Base-by-base conservation (phyloP, 2,113 vertebrate species). In the Ciconia boyciana region DNA sequence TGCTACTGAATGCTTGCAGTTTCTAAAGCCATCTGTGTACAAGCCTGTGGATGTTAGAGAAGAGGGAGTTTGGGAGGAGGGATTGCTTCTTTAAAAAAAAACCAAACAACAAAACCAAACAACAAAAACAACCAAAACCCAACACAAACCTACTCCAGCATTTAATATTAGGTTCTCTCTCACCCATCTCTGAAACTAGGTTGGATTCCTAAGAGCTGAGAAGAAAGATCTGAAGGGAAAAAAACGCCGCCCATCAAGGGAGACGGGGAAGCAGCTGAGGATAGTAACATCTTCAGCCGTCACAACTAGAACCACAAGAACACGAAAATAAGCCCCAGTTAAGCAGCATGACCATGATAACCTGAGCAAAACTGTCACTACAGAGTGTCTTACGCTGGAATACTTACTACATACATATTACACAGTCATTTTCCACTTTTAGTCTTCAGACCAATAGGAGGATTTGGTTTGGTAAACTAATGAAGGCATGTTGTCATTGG, bases 221-320 rank as follows among this genome's bases (percentile, higher is more conserved):
- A 62, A 41, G 41, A 82, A 92, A 82, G 43, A 68, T n/a, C 18
- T 75, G 49, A 51, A 49, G n/a, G 13, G 9, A 29, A 70, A 49
- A 85, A 36, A 34, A 2, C 0, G 0, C 0, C 21, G 74, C 39
- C 11, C 43, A 66, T 34, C 25, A 77, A 58, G 8, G 16, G 16
- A 92, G 49, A 16, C 2, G 2, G 48, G 28, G 46, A 83, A 79
- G 61, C 39, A 94, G 34, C 34, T 61, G 26, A 28, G 55, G 18
- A 72, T 11, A 77, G 18, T 12, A 65, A 64, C 18, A 26, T 21
- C 31, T 75, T 62, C 62, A 94, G 43, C 49, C 62, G 55, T 60
- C n/a, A 60, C n/a, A 93, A 64, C 25, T 54, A 39, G 83, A 89
- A 72, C 7, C 39, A 68, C 52, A 51, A 43, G 8, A 83, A 69